Base-by-base conservation (phyloP, 2,113 vertebrate genomes). In the Myiagra hebetior region DNA sequence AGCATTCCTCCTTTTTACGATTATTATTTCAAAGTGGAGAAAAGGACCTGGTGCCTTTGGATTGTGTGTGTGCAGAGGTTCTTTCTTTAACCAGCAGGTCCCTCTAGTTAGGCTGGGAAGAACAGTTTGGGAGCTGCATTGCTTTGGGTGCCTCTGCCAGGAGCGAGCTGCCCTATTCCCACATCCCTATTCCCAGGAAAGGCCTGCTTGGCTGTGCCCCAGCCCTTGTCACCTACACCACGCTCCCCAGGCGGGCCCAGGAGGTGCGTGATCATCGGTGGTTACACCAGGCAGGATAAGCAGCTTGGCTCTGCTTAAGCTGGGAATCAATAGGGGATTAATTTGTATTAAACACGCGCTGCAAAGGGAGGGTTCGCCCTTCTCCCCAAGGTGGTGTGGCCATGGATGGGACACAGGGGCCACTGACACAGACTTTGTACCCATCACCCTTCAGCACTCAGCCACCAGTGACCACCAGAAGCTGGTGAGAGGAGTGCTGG, bases 301-400 rank as follows among this genome's bases (percentile, higher is more conserved):
- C 78, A 85, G 82, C 94, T 95, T 60, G 47, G 72, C 72, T 84
- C 55, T 49, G 27, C 68, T 86, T 95, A 91, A 97, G 83, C 72
- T 47, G 50, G 86, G 42, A 93, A 92, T 92, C 60, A 9, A 75
- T 87, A 81, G 81, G 37, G 73, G 80, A 93, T 93, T 96, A 53
- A 77, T 92, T 93, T 76, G 63, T 67, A 86, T 93, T 89, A 81
- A 93, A 67, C 30, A 50, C 0, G 0, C 0, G 0, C 55, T 84
- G 67, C 67, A 55, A 33, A 64, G 82, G 62, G 75, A 82, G 79
- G 53, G 19, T 55, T 78, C 0, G 0, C 50, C 41, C 59, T 82
- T 82, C 64, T 91, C 53, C 68, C 2, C 2, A 49, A 78, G 75
- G 70, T 82, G 55, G 24, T 42, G 70, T 46, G 59, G 27, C 69